A percentile compares a stretch with the other conserved stretches of the same genome.
These are phyloP conservation scores for Araneus ventricosus DNA, from an alignment of 1,140 invertebrate genomes.

Conservation along the genomic window DNA sequence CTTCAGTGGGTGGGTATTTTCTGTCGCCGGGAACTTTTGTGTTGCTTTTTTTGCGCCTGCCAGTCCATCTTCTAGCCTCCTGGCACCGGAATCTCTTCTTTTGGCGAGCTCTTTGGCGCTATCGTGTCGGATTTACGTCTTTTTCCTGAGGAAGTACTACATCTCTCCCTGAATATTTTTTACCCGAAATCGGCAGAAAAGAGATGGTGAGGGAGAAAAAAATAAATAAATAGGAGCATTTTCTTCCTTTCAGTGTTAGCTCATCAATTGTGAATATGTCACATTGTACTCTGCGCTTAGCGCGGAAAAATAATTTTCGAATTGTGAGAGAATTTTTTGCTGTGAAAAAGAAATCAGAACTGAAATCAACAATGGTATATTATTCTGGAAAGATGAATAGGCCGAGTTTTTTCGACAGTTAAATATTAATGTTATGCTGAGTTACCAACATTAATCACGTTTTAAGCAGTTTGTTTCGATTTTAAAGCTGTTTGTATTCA, in stretches of 20 bases:
- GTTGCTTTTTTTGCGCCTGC: not conserved
- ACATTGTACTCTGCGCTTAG: not conserved
- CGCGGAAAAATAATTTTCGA: conserved; percentile 45
- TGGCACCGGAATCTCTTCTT: conserved; percentile 56
- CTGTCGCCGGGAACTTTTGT: conserved; percentile 27
- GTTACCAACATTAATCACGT: not conserved
- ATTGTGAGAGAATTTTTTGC: not conserved
- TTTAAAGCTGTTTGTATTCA: not conserved
- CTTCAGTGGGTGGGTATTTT: conserved; percentile 34
- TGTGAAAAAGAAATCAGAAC: not conserved
- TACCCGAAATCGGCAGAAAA: not conserved
- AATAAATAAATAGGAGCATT: not conserved
- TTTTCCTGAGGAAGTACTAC: conserved; percentile 59
- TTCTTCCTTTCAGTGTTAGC: not conserved
- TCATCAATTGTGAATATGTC: conserved; percentile 69
- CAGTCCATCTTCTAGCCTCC: conserved; percentile 27
- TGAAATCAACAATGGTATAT: conserved; percentile 30
- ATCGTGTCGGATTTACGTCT: conserved; percentile 66
- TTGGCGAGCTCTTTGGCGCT: conserved; percentile 52
- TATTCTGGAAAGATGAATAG: conserved; percentile 4
- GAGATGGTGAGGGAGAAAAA: not conserved
- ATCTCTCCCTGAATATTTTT: conserved; percentile 35
- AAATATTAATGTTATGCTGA: conserved; percentile 25
- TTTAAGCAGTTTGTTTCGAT: conserved; percentile 7
- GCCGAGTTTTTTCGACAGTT: not conserved